A percentile compares a stretch with the other conserved stretches of the same genome.
phyloP scores from a whole-genome alignment of 2,113 vertebrate species.

The Sminthopsis crassicaudata region DNA sequence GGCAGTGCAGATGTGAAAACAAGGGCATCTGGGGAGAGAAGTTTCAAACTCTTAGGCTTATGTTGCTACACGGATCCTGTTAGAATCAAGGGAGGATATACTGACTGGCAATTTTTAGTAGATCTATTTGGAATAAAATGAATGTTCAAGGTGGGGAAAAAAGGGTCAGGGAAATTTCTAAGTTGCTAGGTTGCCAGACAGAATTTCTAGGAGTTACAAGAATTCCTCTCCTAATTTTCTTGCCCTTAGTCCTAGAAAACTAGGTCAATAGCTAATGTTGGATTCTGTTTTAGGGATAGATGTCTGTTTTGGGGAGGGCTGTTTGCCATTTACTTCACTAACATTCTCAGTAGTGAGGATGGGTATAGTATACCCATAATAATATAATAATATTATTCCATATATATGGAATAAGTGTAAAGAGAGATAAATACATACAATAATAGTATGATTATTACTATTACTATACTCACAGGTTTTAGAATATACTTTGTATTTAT shows the following conservation, averaged over 20 bases:
- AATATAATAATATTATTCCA: no score
- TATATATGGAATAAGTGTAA: no score
- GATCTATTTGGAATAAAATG: background rate
- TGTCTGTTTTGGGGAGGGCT: background rate
- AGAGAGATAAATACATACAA: no score
- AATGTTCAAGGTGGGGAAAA: background rate
- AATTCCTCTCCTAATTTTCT: background rate
- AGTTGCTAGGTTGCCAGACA: background rate
- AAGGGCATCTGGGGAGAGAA: background rate
- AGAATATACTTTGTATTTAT: background rate
- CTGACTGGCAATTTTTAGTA: background rate
- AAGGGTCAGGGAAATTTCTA: background rate
- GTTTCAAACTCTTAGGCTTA: background rate
- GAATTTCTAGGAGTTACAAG: background rate
- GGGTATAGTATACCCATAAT: background rate
- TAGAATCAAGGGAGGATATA: background rate
- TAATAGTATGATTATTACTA: no score
- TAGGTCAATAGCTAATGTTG: background rate
- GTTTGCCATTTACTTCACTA: background rate
- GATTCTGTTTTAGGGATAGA: background rate
- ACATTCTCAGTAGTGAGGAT: background rate
- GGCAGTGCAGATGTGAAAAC: rapidly evolving
- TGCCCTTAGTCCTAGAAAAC: background rate
- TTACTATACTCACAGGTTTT: no score
- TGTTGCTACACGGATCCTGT: background rate